These are phyloP conservation scores for Gorsachius magnificus DNA, from an alignment of 2,797 vertebrate species.

Conservation along the genomic window DNA sequence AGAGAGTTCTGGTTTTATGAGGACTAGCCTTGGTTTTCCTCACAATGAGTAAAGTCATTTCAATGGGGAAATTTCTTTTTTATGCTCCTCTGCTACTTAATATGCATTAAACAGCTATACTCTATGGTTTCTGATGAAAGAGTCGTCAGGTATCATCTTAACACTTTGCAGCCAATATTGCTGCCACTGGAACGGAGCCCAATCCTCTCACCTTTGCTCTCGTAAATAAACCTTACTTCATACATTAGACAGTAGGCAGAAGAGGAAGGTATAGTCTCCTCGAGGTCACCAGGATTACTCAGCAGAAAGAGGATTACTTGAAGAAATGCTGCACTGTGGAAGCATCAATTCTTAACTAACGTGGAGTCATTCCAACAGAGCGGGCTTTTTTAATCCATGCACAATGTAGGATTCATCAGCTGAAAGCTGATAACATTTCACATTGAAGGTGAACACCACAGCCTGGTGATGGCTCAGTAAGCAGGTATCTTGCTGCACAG, in stretches of 20 bases:
- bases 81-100: slow-evolving; percentile 21
- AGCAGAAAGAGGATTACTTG: background rate
- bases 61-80: background rate
- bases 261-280: background rate
- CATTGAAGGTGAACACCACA: background rate
- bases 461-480: background rate
- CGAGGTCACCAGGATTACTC: background rate
- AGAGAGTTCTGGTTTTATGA: background rate
- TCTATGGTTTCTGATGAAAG: background rate
- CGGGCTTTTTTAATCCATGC: background rate
- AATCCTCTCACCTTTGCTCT: background rate
- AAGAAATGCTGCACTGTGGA: background rate
- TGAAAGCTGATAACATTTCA: background rate
- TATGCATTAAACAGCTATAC: slow-evolving; percentile 1
- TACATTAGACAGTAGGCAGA: background rate
- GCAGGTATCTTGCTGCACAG: background rate
- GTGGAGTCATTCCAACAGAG: background rate
- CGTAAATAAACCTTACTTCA: background rate
- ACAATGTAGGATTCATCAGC: background rate
- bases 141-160: background rate
- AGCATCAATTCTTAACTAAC: background rate
- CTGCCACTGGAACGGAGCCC: background rate
- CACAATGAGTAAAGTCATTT: background rate
- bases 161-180: background rate
- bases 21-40: slow-evolving; percentile 1